These are phyloP conservation scores for Solenopsis invicta DNA, from an alignment of 1,140 invertebrate genomes.

Conservation along the genomic window DNA sequence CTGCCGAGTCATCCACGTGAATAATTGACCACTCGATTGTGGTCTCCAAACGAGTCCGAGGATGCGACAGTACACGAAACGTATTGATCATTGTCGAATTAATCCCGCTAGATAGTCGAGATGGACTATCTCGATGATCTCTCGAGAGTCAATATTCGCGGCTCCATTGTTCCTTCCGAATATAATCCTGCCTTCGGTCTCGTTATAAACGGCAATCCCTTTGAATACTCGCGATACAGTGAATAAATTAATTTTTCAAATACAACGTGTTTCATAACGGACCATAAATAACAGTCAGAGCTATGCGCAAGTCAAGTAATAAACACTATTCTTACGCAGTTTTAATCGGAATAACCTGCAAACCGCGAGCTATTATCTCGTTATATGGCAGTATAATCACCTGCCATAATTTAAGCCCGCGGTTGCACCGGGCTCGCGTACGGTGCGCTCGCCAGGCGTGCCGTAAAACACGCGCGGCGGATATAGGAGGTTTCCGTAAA, in stretches of 20 bases:
- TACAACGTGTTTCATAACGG: background rate
- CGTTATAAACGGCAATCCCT: background rate
- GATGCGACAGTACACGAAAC: slow-evolving; percentile 69
- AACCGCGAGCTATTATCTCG: slow-evolving; percentile 42
- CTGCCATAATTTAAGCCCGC: slow-evolving; percentile 52
- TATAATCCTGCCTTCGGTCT: slow-evolving; percentile 55
- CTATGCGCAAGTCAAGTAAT: background rate
- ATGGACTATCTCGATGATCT: slow-evolving; percentile 68
- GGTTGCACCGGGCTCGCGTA: background rate
- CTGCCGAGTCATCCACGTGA: slow-evolving; percentile 68
- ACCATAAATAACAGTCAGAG: background rate
- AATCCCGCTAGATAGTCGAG: slow-evolving; percentile 51
- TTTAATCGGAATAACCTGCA: slow-evolving; percentile 35
- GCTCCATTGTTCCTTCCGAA: slow-evolving; percentile 61
- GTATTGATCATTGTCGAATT: slow-evolving; percentile 72
- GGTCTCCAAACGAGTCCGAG: slow-evolving; percentile 27
- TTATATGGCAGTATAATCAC: slow-evolving; percentile 59
- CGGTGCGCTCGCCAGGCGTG: slow-evolving; percentile 7
- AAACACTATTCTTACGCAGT: slow-evolving; percentile 13
- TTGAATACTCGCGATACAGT: slow-evolving; percentile 1
- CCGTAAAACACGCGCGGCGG: slow-evolving; percentile 50
- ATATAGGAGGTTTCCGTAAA: slow-evolving; percentile 64
- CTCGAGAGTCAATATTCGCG: slow-evolving; percentile 46
- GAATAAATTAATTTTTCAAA: slow-evolving; percentile 29
- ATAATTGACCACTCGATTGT: slow-evolving; percentile 70